phyloP scores from a whole-genome alignment of 2,797 vertebrate species.

The Fratercula arctica region DNA sequence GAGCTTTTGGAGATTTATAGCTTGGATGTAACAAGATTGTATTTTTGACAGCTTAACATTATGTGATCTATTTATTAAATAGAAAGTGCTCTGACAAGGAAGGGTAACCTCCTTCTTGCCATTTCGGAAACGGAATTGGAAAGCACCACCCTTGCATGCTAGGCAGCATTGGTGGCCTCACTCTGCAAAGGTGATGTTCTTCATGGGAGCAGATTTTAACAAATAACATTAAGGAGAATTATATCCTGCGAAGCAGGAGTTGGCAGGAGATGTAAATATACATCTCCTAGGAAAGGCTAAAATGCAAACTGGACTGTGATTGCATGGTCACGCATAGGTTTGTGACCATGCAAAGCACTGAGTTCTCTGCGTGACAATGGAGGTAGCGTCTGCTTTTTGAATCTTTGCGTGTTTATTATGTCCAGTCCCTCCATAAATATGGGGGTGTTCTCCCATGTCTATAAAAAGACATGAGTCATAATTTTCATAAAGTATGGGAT shows the following conservation, averaged over 20 bases:
- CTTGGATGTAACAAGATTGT: not conserved
- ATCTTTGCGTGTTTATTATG: not conserved
- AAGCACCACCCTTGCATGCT: not conserved
- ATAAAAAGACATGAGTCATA: slow-evolving; percentile 30
- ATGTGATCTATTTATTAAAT: slow-evolving; percentile 9
- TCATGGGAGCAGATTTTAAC: not conserved
- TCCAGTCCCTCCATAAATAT: slow-evolving; percentile 3
- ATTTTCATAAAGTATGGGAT: slow-evolving; percentile 32
- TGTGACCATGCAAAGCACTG: not conserved
- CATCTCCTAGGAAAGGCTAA: not conserved
- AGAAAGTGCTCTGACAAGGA: not conserved
- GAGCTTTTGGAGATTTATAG: not conserved
- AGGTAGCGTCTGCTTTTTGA: not conserved
- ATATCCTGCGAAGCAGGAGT: not conserved
- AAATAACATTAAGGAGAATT: not conserved
- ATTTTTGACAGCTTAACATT: slow-evolving; percentile 11
- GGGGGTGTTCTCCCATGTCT: not conserved
- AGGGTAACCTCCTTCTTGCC: not conserved
- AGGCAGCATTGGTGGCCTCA: not conserved
- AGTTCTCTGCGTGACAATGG: not conserved
- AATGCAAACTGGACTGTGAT: not conserved
- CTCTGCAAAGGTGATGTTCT: not conserved
- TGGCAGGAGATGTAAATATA: not conserved
- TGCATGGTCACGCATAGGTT: not conserved
- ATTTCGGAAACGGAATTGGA: not conserved